Conservation (phyloP, 2,797 vertebrate genomes). For the Zenarchopterus dispar region DNA sequence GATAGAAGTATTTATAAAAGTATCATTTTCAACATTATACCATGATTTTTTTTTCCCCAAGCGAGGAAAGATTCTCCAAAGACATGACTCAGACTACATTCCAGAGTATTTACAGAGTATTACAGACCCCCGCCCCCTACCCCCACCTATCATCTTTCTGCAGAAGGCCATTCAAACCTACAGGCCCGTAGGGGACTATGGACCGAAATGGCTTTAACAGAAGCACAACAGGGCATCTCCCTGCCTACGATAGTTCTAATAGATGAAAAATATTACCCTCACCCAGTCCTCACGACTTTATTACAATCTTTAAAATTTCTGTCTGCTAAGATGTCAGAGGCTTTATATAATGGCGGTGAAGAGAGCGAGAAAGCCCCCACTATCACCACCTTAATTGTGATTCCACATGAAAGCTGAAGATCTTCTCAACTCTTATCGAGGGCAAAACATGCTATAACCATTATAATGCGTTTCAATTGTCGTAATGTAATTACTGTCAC, state of each 20-base stretch:
- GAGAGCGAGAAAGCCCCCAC: conserved; percentile 31
- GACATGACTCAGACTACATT: conserved; percentile 25
- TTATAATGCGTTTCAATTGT: conserved; percentile 46
- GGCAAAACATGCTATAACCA: conserved; percentile 64
- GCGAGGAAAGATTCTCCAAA: conserved; percentile 12
- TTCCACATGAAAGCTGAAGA: conserved; percentile 62
- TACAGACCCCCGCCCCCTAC: too few relatives aligned
- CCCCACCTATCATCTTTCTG: conserved; percentile 8
- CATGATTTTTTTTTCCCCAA: background rate
- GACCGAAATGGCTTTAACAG: conserved; percentile 61
- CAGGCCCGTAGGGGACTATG: conserved; percentile 48
- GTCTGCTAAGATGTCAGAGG: conserved; percentile 61
- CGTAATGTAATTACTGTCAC: conserved; percentile 63
- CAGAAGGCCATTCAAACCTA: conserved; percentile 38
- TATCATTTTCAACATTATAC: background rate
- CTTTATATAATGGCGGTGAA: conserved; percentile 44
- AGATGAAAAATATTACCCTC: conserved; percentile 47
- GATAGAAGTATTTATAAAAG: background rate
- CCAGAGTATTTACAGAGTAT: conserved; percentile 25
- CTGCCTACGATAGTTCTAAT: conserved; percentile 44
- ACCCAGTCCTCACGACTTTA: conserved; percentile 41
- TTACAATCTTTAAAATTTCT: conserved; percentile 64
- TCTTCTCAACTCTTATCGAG: conserved; percentile 40
- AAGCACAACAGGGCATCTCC: conserved; percentile 52
- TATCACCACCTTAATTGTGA: conserved; percentile 73